These are phyloP conservation scores for Ichneumon xanthorius DNA, from an alignment of 2,888 invertebrate species.

Conservation along the genomic window DNA sequence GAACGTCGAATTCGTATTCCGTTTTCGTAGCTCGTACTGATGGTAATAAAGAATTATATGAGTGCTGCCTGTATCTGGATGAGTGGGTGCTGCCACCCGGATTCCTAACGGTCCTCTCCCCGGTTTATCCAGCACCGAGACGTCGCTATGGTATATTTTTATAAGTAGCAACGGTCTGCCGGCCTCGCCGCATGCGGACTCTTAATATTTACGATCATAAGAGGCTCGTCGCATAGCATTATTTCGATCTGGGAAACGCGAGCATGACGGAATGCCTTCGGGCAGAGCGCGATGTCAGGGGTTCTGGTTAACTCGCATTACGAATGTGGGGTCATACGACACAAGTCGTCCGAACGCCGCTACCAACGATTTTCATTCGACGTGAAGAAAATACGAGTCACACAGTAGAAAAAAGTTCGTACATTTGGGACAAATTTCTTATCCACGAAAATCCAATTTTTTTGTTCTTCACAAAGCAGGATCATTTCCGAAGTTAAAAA, in stretches of 20 bases:
- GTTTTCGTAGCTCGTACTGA: slow-evolving; percentile 70
- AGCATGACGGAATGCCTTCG: slow-evolving; percentile 83
- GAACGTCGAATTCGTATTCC: slow-evolving; percentile 76
- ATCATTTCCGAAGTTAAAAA: background rate
- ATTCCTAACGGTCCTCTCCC: slow-evolving; percentile 80
- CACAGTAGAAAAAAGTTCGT: background rate
- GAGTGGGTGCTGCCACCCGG: slow-evolving; percentile 76
- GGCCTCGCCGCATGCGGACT: slow-evolving; percentile 40
- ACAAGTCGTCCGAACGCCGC: background rate
- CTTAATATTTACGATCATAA: slow-evolving; percentile 84
- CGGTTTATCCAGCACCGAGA: slow-evolving; percentile 12
- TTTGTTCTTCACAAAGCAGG: background rate
- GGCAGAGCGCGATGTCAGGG: slow-evolving; percentile 59
- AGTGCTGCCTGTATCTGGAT: slow-evolving; percentile 72
- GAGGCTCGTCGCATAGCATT: slow-evolving; percentile 81
- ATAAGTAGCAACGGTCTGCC: slow-evolving; percentile 16
- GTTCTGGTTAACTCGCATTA: slow-evolving; percentile 54
- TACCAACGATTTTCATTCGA: background rate
- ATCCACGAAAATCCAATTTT: background rate
- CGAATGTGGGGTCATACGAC: slow-evolving; percentile 50
- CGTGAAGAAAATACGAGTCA: background rate
- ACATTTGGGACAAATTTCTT: too few species aligned
- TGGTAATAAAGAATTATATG: slow-evolving; percentile 81
- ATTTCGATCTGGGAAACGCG: slow-evolving; percentile 84
- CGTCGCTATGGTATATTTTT: slow-evolving; percentile 29